phyloP scores from a whole-genome alignment of 30 jellyfish, hydroid and myxozoan genomes.

The Chrysaora quinquecirrha region DNA sequence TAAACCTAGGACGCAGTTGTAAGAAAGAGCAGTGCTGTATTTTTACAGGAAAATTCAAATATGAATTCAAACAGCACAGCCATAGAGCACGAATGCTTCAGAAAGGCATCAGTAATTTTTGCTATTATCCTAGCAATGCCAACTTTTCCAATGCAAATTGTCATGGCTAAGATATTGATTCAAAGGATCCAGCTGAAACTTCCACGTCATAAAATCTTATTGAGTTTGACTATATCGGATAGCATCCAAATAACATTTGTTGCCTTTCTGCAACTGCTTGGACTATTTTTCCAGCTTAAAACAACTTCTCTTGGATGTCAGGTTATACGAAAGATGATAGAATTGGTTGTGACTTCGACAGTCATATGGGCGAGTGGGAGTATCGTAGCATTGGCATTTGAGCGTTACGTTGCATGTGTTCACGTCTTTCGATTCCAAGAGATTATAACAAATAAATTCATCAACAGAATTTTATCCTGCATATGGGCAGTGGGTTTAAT shows the following conservation, averaged over 20 bases:
- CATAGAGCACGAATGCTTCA: background rate
- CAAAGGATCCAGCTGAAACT: background rate
- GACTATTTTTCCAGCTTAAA: background rate
- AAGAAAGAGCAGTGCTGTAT: no score
- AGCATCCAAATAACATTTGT: background rate
- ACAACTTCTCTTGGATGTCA: background rate
- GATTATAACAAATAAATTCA: background rate
- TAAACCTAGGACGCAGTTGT: no score
- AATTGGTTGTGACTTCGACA: background rate
- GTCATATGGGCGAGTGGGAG: background rate
- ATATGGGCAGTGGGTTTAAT: background rate
- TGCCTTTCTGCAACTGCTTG: background rate
- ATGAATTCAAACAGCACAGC: background rate
- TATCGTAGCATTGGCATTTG: background rate
- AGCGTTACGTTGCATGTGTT: slow-evolving; percentile 12
- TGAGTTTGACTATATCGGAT: background rate
- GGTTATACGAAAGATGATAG: background rate
- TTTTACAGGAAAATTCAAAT: no score
- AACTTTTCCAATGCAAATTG: background rate
- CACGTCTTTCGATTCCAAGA: background rate
- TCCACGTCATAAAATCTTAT: background rate
- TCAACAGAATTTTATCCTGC: background rate
- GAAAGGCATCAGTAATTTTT: background rate
- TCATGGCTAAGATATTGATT: background rate
- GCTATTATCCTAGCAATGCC: background rate